A percentile compares a stretch with the other conserved stretches of the same genome.
phyloP scores from a whole-genome alignment of 2,113 vertebrate species.

The Cinclus mexicanus region DNA sequence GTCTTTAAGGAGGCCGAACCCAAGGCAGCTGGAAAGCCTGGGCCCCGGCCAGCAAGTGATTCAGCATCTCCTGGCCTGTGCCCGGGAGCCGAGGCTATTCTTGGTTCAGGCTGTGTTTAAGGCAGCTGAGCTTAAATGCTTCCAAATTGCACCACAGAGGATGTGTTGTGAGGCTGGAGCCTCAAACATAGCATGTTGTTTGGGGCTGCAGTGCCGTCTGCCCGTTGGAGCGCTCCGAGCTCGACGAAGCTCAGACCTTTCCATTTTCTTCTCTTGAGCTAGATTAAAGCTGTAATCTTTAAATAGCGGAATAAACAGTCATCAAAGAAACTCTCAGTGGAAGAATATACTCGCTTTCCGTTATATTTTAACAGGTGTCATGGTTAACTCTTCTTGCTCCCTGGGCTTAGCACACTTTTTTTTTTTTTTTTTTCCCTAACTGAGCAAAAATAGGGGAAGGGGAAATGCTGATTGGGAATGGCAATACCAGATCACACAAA shows the following conservation, averaged over 20 bases:
- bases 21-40: slow-evolving; percentile 21
- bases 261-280: neutral
- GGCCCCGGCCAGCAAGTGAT: slow-evolving; percentile 36
- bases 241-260: neutral
- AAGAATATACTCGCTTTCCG: neutral
- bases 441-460: neutral
- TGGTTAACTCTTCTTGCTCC: neutral
- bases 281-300: neutral
- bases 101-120: neutral
- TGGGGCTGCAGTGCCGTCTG: neutral
- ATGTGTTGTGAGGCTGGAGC: neutral
- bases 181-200: fast-evolving
- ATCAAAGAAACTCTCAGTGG: neutral
- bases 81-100: slow-evolving; percentile 12
- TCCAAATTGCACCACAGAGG: neutral
- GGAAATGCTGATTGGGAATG: neutral
- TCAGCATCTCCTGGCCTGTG: slow-evolving; percentile 54
- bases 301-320: neutral
- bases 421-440: neutral
- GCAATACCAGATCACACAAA: neutral
- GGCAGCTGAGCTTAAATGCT: neutral
- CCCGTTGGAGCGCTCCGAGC: fast-evolving
- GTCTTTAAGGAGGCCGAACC: neutral
- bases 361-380: neutral
- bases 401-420: neutral